Evolutionary conservation across 1,140 invertebrate genomes (phyloP), one percentile per base, ranked within the genome.

Genomic region (Akabosia matsudoensis): DNA sequence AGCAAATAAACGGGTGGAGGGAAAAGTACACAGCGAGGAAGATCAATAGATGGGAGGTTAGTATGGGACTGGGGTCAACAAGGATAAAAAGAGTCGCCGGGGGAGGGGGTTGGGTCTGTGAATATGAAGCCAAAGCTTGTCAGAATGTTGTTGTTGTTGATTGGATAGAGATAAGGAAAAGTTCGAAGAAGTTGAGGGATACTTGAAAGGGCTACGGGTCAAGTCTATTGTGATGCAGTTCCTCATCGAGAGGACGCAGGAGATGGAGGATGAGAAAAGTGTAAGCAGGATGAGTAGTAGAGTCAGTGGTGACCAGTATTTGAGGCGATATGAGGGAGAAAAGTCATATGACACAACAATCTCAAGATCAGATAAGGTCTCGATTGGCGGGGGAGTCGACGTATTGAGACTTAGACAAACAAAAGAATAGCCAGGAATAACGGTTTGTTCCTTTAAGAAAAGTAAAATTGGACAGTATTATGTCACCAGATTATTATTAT

Each of bases 201-300:
- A 33, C 31, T 77, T 1, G 37, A 18, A 0, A 51, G n/a, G 0
- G 24, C 54, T 52, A 74, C n/a, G n/a, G 18, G 18, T 64, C 76
- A 13, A 77, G 74, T 70, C 51, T 45, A 54, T 56, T 74, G 33
- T 26, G 30, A 77, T 74, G n/a, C 64, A 30, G 14, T 74, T 77
- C 30, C 54, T 51, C 26, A 70, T n/a, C n/a, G n/a, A n/a, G n/a
- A n/a, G n/a, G n/a, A n/a, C n/a, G n/a, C n/a, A 76, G 10, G 37
- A 24, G 61, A 24, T 13, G 22, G 13, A 22, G 7, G 13, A 22
- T 13, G 26, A 64, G 10, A 10, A 24, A 28, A 64, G 22, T 28
- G 22, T 14, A 10, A 28, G 61, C 18, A 28, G 26, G 61, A 28
- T 22, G 61, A 64, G 61, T 28, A 64, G 61, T 64, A n/a, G 45